Base-by-base conservation (phyloP, 2,113 vertebrate genomes). In the Leucosticte australis region DNA sequence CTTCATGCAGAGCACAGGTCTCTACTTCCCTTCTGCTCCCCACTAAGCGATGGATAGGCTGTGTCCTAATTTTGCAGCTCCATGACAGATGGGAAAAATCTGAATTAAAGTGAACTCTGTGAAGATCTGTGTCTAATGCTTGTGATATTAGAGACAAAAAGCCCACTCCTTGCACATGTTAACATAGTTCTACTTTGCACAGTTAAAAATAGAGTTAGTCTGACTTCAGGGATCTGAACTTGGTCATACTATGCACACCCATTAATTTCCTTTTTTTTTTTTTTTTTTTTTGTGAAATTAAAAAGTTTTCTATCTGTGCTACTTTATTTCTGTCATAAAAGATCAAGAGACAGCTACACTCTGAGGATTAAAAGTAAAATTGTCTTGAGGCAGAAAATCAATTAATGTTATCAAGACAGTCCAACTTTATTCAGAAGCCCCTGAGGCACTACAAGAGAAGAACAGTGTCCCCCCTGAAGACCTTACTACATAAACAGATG, bases 181-280 rank as follows among this genome's bases (percentile, higher is more conserved):
- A 94, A 70, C 39, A 53, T 3, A 83, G 67, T 88, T 82, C 64
- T 83, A 67, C 46, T 87, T 85, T 24, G 15, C 27, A 8, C 10
- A 2, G 46, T 59, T 95, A 91, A 91, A 97, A 95, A 91, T 79
- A 94, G 83, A 80, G 42, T 75, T 53, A 67, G 15, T 22, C 19
- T 87, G 80, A 86, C 89, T 89, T 92, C 5, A 85, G 84, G 59
- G 84, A 94, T 83, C 65, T 83, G 84, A 94, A 91, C 87, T 77
- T 85, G 78, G 81, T 14, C 55, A 28, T 59, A 65, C 9, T 62
- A 46, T 39, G 55, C 62, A 56, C 27, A n/a, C 22, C 31, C 11
- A 37, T 11, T 71, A 37, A 75, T 75, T 82, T 89, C 14, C 41
- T 41, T 41, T 41, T 8, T 60, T 89, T 13, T 8, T 60, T 89